Evolutionary conservation across 1,140 invertebrate species (phyloP).

Genomic region (Phortica variegata): DNA sequence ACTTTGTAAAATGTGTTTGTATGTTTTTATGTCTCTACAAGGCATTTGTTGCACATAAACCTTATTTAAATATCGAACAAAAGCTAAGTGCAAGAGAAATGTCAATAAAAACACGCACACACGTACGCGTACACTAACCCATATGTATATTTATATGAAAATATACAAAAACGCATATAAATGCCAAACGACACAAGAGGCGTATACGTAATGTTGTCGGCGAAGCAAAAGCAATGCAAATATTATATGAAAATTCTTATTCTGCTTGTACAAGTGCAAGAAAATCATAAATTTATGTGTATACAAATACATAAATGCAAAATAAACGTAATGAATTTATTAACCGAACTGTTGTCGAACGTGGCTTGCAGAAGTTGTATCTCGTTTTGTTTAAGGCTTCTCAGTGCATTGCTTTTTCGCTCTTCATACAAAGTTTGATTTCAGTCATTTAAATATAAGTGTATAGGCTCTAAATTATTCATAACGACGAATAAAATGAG

Average conservation of each 20-base stretch:
- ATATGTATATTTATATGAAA: background rate
- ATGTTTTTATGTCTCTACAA: too few relatives aligned
- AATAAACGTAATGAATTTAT: conserved; percentile 49
- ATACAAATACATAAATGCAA: conserved; percentile 16
- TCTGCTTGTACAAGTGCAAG: too few relatives aligned
- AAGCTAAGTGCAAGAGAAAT: conserved; percentile 44
- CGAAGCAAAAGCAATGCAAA: conserved; percentile 39
- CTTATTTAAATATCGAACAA: conserved; percentile 26
- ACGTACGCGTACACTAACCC: conserved; percentile 3
- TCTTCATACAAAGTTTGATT: conserved; percentile 43
- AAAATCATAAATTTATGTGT: too few relatives aligned
- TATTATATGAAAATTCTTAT: too few relatives aligned
- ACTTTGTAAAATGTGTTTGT: too few relatives aligned
- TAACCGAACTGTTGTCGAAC: conserved; percentile 34
- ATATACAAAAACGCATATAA: too few relatives aligned
- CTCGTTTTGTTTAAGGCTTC: conserved; percentile 18
- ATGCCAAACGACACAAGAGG: conserved; percentile 39
- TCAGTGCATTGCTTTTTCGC: conserved; percentile 35
- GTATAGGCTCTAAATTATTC: background rate
- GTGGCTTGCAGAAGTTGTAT: conserved; percentile 20
- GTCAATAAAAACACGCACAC: conserved; percentile 31
- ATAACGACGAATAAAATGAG: conserved; percentile 18
- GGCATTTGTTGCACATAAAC: too few relatives aligned
- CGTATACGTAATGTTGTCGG: conserved; percentile 46
- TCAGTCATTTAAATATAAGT: conserved; percentile 22